Evolutionary conservation across 1,140 invertebrate genomes (phyloP).

Genomic region (Pseudomyrmex sp.): DNA sequence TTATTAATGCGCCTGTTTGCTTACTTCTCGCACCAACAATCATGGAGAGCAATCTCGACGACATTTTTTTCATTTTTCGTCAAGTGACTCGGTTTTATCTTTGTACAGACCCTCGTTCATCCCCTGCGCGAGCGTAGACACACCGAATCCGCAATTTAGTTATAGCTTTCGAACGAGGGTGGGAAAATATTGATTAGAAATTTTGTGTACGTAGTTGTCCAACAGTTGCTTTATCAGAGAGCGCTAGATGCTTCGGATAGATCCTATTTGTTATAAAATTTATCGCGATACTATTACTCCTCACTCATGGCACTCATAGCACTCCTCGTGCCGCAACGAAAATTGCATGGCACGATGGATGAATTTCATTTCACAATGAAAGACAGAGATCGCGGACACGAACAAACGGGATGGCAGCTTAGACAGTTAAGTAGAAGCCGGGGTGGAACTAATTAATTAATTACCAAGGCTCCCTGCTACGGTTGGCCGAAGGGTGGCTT

Average conservation of each 20-base stretch:
- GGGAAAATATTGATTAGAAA: neutral
- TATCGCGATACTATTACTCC: neutral
- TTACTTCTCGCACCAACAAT: constrained; percentile 22
- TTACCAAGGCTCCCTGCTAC: constrained; percentile 24
- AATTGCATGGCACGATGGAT: constrained; percentile 34
- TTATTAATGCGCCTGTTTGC: constrained; percentile 57
- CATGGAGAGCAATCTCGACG: constrained; percentile 27
- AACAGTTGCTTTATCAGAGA: neutral
- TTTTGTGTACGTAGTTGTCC: neutral
- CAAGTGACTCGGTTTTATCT: neutral
- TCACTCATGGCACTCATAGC: neutral
- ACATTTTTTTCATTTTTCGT: constrained; percentile 33
- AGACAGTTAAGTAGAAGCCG: constrained; percentile 29
- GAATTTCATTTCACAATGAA: constrained; percentile 26
- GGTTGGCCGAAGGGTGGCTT: constrained; percentile 32
- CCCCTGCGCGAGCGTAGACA: constrained; percentile 3
- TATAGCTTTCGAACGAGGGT: neutral
- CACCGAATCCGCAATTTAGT: constrained; percentile 28
- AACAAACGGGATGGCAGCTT: constrained; percentile 9
- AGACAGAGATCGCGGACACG: constrained; percentile 21
- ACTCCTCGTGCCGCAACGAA: neutral
- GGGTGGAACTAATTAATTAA: constrained; percentile 44
- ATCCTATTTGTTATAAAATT: neutral
- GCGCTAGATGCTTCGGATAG: neutral
- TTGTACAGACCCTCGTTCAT: neutral